These are phyloP conservation scores for Lucilia cuprina DNA, from an alignment of 1,140 invertebrate species.

Conservation along the genomic window DNA sequence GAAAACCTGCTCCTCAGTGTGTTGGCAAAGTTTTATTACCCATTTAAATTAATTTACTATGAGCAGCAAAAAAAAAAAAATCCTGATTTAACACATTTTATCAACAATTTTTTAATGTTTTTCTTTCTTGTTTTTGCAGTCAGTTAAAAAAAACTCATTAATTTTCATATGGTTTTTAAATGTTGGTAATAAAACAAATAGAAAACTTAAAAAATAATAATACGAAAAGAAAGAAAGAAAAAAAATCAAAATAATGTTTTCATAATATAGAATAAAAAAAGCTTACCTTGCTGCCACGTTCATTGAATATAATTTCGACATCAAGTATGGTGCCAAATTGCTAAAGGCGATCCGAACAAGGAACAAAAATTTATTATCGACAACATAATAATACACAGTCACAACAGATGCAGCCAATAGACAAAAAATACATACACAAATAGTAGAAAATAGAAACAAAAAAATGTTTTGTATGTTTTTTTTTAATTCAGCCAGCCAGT, in stretches of 20 bases:
- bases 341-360: constrained; percentile 66
- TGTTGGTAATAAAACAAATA: neutral
- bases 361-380: constrained; percentile 57
- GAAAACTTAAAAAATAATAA: neutral
- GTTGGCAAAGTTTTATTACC: neutral
- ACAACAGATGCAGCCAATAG: neutral
- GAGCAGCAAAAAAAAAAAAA: too few relatives aligned
- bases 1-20: neutral
- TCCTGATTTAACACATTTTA: neutral
- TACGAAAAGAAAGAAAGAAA: neutral
- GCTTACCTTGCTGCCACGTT: constrained; percentile 98
- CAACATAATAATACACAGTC: constrained; percentile 25
- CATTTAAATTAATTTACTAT: neutral
- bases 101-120: neutral
- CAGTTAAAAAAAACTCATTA: constrained; percentile 15
- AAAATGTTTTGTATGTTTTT: neutral
- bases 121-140: too few relatives aligned
- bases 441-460: too few relatives aligned
- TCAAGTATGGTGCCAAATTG: constrained; percentile 98
- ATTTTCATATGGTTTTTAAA: constrained; percentile 25
- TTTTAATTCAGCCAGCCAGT: neutral
- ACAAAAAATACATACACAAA: too few relatives aligned
- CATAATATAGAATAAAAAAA: constrained; percentile 34
- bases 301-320: constrained; percentile 99
- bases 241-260: neutral